Percentiles rank a stretch among this genome's conserved stretches.
These are phyloP conservation scores for Paraplagusia blochii DNA, from an alignment of 2,113 vertebrate species.

Conservation along the genomic window DNA sequence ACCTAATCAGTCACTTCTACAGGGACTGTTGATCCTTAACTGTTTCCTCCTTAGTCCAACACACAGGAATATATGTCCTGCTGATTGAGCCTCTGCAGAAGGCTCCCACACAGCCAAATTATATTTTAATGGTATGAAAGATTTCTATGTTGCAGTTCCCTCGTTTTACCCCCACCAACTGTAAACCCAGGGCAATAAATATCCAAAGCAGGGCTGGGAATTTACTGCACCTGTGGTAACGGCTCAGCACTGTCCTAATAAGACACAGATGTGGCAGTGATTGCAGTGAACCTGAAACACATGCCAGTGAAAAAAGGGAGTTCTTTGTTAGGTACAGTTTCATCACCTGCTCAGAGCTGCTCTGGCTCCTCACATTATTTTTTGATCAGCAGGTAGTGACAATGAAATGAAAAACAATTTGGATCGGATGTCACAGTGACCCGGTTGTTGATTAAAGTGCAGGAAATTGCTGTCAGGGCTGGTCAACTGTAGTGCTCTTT, in stretches of 20 bases:
- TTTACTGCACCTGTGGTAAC: constrained; percentile 79
- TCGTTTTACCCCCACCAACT: constrained; percentile 47
- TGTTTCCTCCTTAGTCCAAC: constrained; percentile 19
- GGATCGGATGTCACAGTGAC: constrained; percentile 47
- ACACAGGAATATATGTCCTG: constrained; percentile 35
- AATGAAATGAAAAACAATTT: constrained; percentile 56
- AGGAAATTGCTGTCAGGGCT: constrained; percentile 50
- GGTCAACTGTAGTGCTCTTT: constrained; percentile 39
- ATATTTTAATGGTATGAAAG: constrained; percentile 64
- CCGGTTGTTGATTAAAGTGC: constrained; percentile 36
- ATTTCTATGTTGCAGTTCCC: constrained; percentile 51
- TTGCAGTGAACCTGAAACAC: constrained; percentile 31
- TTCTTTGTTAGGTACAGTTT: constrained; percentile 62
- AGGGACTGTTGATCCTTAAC: neutral
- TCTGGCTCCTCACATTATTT: constrained; percentile 24
- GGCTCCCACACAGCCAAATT: constrained; percentile 54
- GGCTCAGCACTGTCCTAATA: constrained; percentile 61
- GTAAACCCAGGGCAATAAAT: constrained; percentile 75
- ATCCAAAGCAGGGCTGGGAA: constrained; percentile 66
- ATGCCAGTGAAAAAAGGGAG: constrained; percentile 22
- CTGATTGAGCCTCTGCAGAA: constrained; percentile 53
- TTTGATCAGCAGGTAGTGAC: constrained; percentile 44
- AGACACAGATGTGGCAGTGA: constrained; percentile 70
- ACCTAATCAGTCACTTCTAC: neutral
- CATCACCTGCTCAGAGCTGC: constrained; percentile 48